Percentiles rank a stretch among this genome's conserved stretches.
Evolutionary conservation across 2,113 vertebrate genomes (phyloP).

Genomic region (Macrotus californicus): DNA sequence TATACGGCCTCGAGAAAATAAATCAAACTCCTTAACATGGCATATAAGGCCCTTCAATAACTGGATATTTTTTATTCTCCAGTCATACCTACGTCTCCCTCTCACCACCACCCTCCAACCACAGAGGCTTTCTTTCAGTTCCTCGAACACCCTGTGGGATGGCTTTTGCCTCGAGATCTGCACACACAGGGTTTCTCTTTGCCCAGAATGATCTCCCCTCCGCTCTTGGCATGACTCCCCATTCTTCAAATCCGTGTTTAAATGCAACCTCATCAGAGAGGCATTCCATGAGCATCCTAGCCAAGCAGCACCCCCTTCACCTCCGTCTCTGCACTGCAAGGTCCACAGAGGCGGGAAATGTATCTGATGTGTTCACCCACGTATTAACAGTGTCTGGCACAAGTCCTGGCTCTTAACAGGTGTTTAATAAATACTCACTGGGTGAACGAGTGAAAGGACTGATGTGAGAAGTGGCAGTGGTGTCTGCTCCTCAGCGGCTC

Average conservation of each 20-base stretch:
- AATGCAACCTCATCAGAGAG: background rate
- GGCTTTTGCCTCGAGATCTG: background rate
- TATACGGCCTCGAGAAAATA: background rate
- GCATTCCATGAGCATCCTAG: background rate
- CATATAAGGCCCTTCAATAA: background rate
- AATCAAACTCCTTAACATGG: background rate
- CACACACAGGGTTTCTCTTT: background rate
- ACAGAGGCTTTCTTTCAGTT: background rate
- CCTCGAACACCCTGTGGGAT: background rate
- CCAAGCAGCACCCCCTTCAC: background rate
- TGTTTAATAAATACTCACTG: background rate
- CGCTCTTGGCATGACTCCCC: background rate
- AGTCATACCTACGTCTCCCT: background rate
- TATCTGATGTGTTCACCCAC: background rate
- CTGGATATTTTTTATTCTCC: background rate
- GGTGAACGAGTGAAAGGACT: background rate
- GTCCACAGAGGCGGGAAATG: background rate
- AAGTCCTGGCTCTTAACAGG: background rate
- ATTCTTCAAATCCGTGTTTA: background rate
- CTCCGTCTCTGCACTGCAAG: background rate
- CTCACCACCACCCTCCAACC: background rate
- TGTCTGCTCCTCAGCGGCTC: background rate
- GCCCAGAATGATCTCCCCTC: slow-evolving; percentile 7
- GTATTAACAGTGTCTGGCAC: background rate
- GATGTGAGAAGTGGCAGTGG: background rate